Evolutionary conservation across 2,888 invertebrate species (phyloP).

Genomic region (Heteromyza rotundicornis): DNA sequence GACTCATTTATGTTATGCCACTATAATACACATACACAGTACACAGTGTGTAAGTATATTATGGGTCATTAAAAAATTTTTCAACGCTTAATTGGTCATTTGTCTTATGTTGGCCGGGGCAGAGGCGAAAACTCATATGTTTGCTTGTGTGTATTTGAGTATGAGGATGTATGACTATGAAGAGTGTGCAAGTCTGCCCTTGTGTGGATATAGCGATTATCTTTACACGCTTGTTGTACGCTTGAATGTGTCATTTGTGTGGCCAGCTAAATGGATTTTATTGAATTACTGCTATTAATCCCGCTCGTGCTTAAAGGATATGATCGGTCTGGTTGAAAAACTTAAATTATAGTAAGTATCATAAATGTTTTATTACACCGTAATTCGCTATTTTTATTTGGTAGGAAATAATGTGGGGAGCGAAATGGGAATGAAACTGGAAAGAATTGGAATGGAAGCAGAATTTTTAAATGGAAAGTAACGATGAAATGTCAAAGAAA

Average conservation of each 20-base stretch:
- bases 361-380: too few relatives aligned
- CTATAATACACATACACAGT: background rate
- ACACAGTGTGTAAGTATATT: slow-evolving; percentile 18
- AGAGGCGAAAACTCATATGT: too few relatives aligned
- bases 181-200: too few relatives aligned
- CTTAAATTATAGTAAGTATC: too few relatives aligned
- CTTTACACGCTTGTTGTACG: background rate
- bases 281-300: background rate
- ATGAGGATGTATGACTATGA: background rate
- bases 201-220: too few relatives aligned
- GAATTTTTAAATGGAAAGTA: too few relatives aligned
- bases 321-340: background rate
- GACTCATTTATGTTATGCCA: slow-evolving; percentile 39
- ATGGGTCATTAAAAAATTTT: slow-evolving; percentile 38
- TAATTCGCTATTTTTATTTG: too few relatives aligned
- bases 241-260: slow-evolving; percentile 2
- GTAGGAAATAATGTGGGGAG: too few relatives aligned
- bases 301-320: background rate
- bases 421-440: too few relatives aligned
- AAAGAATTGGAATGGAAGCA: too few relatives aligned
- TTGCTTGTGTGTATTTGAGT: background rate
- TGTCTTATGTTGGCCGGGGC: slow-evolving; percentile 16
- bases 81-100: slow-evolving; percentile 32
- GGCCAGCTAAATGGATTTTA: background rate
- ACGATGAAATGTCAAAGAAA: too few relatives aligned